Base-by-base conservation (phyloP, 1,140 invertebrate species). In the Orius insidiosus region DNA sequence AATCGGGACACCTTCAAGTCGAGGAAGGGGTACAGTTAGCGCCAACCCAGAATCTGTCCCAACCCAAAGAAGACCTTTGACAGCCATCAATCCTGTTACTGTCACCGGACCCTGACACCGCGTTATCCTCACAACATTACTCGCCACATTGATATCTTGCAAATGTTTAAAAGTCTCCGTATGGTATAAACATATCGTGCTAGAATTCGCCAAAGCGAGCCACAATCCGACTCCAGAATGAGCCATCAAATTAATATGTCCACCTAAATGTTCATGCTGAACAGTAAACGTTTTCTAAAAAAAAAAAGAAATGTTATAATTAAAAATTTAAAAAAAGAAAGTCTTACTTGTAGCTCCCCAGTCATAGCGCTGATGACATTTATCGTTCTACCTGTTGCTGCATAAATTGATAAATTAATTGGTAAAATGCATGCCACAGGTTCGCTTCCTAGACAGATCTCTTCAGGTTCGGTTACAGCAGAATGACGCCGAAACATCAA, bases 21-120 rank as follows among this genome's bases (percentile, higher is more conserved):
- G 72, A 2, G 92, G 92, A 30, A 96, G 63, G 0, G 90, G 88
- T 45, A 95, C 84, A 0, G 87, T 92, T 0, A 95, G 68, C 19
- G 84, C 78, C 32, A 94, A 80, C 2, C 92, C 92, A 33, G 88
- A 80, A 58, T 86, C 92, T 0, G 92, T 96, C n/a, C 90, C 92
- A 1, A 95, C 86, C 90, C 90, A 96, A 0, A 97, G 65, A 3
- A 94, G 65, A 1, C 90, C 92, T 65, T 85, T 84, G 52, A 79
- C 83, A 1, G 88, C 86, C 59, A 89, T 69, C 13, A 97, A 60
- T 2, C 85, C 80, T 0, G 88, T 93, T 0, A 94, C 85, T 38
- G 71, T 70, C 1, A 84, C 72, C 0, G 65, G 52, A 45, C 53
- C 53, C 54, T 52, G 48, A 63, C 76, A 54, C 9, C 66, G 82